Base-by-base conservation (phyloP, 2,888 invertebrate genomes). In the Dione vanillae region DNA sequence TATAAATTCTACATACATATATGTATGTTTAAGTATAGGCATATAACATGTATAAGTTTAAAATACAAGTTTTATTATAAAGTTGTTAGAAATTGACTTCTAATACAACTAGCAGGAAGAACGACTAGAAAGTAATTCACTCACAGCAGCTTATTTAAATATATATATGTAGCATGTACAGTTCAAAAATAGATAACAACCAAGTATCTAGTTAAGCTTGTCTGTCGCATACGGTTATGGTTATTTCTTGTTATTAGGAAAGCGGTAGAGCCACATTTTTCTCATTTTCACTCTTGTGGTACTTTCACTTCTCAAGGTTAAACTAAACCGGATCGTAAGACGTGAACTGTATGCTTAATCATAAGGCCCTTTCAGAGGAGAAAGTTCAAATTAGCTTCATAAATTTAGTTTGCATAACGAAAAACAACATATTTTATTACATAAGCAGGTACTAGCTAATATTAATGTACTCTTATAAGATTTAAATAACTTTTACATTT, bases 251-350 rank as follows among this genome's bases (percentile, higher is more conserved):
- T 77, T 78, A 77, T 76, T 82, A 88, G 82, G 87, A 91, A 91
- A 91, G 91, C 85, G 79, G 85, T 78, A 80, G 75, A 78, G 83
- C 82, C 76, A 78, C 87, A 88, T 89, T 90, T 88, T 87, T 86
- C 83, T 79, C 72, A 80, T 85, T 89, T 86, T 86, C 89, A 83
- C 88, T 86, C 78, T 80, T 78, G 75, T 72, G 66, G 49, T 78
- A 82, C 91, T 90, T 92, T 91, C 91, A 83, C 89, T 82, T 75
- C 76, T 69, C 74, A 74, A 74, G 72, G 74, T 72, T 69, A 64
- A 56, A 45, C 43, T 51, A 37, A 58, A 69, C 69, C 64, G 40
- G 52, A 49, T 54, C 51, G 58, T 14, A 11, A 52, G 20, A 65
- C 19, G 19, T 49, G 11, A 16, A 35, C 40, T 27, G 37, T 59